Evolutionary conservation across 2,797 vertebrate genomes (phyloP).

Genomic region (Mionectes olivaceus): DNA sequence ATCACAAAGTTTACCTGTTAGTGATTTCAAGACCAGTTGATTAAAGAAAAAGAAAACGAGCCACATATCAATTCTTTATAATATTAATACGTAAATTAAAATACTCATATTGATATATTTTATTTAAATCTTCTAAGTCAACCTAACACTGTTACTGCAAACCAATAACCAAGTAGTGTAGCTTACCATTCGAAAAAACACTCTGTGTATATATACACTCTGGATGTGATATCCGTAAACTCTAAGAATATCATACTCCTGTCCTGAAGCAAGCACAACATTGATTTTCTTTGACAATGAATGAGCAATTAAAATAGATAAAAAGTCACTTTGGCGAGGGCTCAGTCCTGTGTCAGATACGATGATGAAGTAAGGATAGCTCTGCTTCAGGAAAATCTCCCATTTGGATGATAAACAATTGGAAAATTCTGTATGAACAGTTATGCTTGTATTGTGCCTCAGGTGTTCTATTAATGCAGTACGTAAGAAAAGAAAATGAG

Average conservation of each 20-base stretch:
- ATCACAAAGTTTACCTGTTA: neutral
- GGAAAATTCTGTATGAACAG: constrained; percentile 60
- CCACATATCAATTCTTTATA: neutral
- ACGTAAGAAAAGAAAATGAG: constrained; percentile 24
- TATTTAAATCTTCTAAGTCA: neutral
- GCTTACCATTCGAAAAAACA: constrained; percentile 48
- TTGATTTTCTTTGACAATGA: constrained; percentile 60
- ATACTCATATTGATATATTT: neutral
- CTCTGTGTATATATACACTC: neutral
- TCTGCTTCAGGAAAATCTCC: constrained; percentile 55
- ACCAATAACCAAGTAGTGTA: neutral
- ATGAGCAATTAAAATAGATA: constrained; percentile 58
- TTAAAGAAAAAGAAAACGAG: neutral
- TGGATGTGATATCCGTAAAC: constrained; percentile 41
- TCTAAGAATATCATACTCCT: constrained; percentile 47
- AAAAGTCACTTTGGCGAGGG: constrained; percentile 13
- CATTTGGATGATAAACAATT: constrained; percentile 55
- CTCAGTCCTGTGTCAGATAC: constrained; percentile 56
- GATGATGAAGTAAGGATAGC: constrained; percentile 62
- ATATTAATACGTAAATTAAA: neutral
- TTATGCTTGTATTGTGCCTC: constrained; percentile 25
- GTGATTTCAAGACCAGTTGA: neutral
- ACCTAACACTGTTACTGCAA: neutral
- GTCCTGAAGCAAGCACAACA: constrained; percentile 41
- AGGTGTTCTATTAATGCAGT: constrained; percentile 63